phyloP scores from a whole-genome alignment of 53 echinoderm and acorn worm species.

The Holothuria leucospilota region DNA sequence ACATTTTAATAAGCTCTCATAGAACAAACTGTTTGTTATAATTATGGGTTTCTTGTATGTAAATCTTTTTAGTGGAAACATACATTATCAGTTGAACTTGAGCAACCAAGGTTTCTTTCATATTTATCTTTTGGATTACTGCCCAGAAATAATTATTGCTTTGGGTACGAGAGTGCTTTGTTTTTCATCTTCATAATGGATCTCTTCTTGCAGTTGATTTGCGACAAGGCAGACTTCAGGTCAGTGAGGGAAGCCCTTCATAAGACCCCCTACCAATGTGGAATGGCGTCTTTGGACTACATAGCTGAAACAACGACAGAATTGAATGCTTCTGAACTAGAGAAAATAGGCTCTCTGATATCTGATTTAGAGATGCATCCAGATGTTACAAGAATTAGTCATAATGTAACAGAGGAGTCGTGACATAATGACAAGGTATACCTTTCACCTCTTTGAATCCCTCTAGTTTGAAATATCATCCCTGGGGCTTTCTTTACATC shows the following conservation, averaged over 20 bases:
- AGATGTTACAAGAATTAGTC: conserved; percentile 69
- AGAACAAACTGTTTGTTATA: too few relatives aligned
- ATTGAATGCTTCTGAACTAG: conserved; percentile 54
- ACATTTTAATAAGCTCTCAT: too few relatives aligned
- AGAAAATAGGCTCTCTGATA: conserved; percentile 63
- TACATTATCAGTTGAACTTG: too few relatives aligned
- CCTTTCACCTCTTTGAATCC: neutral
- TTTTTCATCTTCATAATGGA: too few relatives aligned
- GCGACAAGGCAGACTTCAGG: conserved; percentile 79
- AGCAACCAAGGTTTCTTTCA: too few relatives aligned
- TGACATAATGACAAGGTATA: conserved; percentile 3
- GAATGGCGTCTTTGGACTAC: conserved; percentile 66
- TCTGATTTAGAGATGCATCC: conserved; percentile 66
- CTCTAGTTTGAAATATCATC: neutral
- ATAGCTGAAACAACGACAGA: conserved; percentile 63
- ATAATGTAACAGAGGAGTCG: conserved; percentile 59
- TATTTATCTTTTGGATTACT: too few relatives aligned
- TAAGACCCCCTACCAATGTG: conserved; percentile 38
- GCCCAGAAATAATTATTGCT: too few relatives aligned
- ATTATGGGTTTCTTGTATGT: too few relatives aligned
- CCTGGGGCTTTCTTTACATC: too few relatives aligned
- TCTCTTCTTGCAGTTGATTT: conserved; percentile 64
- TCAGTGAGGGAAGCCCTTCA: conserved; percentile 67
- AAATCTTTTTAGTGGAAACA: too few relatives aligned
- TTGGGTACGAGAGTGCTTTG: too few relatives aligned